phyloP scores from a whole-genome alignment of 2,113 vertebrate species.

The Platycercus adscitus region DNA sequence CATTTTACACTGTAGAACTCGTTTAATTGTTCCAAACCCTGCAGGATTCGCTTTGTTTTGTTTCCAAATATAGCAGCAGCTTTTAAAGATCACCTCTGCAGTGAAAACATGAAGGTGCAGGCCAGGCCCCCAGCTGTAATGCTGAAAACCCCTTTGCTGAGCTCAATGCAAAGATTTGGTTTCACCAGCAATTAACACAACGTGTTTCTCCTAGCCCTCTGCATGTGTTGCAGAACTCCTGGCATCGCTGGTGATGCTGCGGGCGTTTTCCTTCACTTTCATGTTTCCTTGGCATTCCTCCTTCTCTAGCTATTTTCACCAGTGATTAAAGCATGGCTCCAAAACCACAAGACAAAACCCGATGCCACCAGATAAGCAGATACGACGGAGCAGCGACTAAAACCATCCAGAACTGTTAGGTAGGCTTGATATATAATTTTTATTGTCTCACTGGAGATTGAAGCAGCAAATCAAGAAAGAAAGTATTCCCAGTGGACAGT shows the following conservation, averaged over 20 bases:
- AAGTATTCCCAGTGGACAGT: accelerated
- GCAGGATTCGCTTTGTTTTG: neutral
- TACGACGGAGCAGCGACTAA: accelerated
- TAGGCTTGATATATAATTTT: neutral
- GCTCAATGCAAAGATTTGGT: neutral
- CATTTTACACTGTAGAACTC: neutral
- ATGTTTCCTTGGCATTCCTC: accelerated
- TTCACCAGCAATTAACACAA: neutral
- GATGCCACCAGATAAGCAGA: neutral
- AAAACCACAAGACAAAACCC: neutral
- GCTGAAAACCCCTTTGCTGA: neutral
- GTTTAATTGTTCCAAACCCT: neutral
- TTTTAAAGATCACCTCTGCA: accelerated
- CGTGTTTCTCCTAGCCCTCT: accelerated
- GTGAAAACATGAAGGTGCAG: neutral
- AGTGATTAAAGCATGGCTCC: neutral
- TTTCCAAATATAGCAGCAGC: neutral
- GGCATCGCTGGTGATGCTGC: accelerated
- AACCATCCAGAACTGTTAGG: neutral
- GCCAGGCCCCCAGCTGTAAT: neutral
- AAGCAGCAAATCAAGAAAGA: neutral
- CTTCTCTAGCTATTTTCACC: neutral
- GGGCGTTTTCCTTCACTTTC: neutral
- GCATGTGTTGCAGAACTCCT: accelerated
- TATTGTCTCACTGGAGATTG: neutral